Base-by-base conservation (phyloP, 2,797 vertebrate genomes). In the Karalla daura region DNA sequence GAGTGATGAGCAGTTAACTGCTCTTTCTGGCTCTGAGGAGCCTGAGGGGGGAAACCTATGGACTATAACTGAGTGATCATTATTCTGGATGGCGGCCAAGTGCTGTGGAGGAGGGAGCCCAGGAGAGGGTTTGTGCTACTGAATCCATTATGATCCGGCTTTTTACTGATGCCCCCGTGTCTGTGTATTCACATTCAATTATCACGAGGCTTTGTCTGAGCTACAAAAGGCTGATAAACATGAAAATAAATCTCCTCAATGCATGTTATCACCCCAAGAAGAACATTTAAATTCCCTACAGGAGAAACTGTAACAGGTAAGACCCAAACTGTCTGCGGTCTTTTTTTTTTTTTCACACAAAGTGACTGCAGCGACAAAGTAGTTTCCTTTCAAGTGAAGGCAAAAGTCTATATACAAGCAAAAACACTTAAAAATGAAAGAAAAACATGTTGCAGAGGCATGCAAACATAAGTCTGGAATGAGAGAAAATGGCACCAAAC, bases 351-450 rank as follows among this genome's bases (percentile, higher is more conserved):
- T 49, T 47, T 33, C 1, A 27, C 15, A 28, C 5, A 64, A 37
- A 62, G 1, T 47, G 17, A 15, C 27, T 2, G 36, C 28, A 36
- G 13, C 0, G 1, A 14, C n/a, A n/a, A 20, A 0, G 5, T 3
- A 5, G 15, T 55, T 45, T 36, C 32, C 15, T 85, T 84, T 80
- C 60, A 77, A 80, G 70, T 69, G 81, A 91, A 90, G 92, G 89
- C 92, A 92, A 91, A 92, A 91, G 91, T 88, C 59, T 47, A 80
- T n/a, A 78, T 72, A 84, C 62, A 63, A 75, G 3, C 6, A 15
- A 15, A 15, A 24, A 40, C 32, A 69, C n/a, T n/a, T 21, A 37
- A 49, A 35, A 39, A 36, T 1, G 0, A 7, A 3, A 25, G 0
- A 60, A 0, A 54, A 3, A 3, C 3, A 20, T 0, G 18, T 25